Conservation (phyloP, 2,888 invertebrate genomes). For the Drosophila austrosaltans region DNA sequence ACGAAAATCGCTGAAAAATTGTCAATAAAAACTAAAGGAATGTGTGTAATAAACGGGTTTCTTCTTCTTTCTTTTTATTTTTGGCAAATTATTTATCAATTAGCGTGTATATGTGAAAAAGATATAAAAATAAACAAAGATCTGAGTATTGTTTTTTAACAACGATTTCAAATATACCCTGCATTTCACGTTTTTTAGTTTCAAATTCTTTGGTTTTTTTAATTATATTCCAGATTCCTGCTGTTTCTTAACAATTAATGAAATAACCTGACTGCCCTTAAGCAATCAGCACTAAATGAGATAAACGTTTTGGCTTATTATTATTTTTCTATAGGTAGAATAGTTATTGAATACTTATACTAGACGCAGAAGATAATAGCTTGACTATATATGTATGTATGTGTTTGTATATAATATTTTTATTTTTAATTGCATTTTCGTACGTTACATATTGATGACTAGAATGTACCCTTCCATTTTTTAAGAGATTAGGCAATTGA, state of each 20-base stretch:
- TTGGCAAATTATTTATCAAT: slow-evolving; percentile 50
- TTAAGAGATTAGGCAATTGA: no score
- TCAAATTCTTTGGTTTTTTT: neutral
- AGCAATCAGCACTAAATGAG: neutral
- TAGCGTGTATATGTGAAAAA: slow-evolving; percentile 49
- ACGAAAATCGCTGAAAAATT: slow-evolving; percentile 1
- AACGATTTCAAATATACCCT: neutral
- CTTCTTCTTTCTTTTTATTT: slow-evolving; percentile 36
- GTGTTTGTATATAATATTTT: no score
- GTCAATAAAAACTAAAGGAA: neutral
- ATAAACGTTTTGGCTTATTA: neutral
- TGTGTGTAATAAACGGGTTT: neutral
- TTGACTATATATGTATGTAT: no score
- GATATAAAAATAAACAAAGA: slow-evolving; percentile 3
- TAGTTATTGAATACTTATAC: neutral
- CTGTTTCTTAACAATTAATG: neutral
- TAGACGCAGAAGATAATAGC: no score
- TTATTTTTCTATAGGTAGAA: neutral
- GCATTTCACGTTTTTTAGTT: neutral
- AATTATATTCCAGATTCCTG: neutral
- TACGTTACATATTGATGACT: no score
- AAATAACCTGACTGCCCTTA: neutral
- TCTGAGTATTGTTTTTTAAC: neutral
- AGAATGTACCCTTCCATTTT: no score
- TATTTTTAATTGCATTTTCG: no score